These are phyloP conservation scores for Ovis aries DNA, from an alignment of 2,113 vertebrate species.

Conservation along the genomic window ARS-UI_Ramb_v3.0 NC_056070.1:68591001-68591500, in stretches of 20 bases:
- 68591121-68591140: fast-evolving
- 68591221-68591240: not conserved
- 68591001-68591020: fast-evolving
- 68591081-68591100: too few relatives aligned
- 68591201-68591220: not conserved
- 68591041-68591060: not conserved
- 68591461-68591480: not conserved
- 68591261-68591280: not conserved
- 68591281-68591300: not conserved
- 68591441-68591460: not conserved
- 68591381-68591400: not conserved
- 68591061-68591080: too few relatives aligned
- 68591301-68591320: not conserved
- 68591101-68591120: not conserved
- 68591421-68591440: not conserved
- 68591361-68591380: not conserved
- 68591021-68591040: not conserved
- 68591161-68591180: not conserved
- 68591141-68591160: not conserved
- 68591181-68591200: not conserved
- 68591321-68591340: not conserved
- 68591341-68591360: not conserved
- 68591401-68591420: not conserved
- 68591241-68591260: not conserved
- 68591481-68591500: not conserved